Evolutionary conservation across 1,140 invertebrate genomes (phyloP).

Genomic region (Cydia fagiglandana): DNA sequence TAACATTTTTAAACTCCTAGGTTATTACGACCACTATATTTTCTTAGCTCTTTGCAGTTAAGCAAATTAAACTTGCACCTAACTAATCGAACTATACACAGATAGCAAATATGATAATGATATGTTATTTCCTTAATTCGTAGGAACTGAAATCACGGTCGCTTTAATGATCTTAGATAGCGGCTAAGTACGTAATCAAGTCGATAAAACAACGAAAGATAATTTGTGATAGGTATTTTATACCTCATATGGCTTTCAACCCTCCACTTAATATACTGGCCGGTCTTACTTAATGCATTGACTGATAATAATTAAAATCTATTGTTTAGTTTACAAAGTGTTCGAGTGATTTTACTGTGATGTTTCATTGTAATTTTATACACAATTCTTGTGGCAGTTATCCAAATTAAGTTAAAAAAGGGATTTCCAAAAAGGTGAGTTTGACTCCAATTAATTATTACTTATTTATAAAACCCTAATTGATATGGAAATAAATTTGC

Average conservation of each 20-base stretch:
- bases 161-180: constrained; percentile 46
- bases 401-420: neutral
- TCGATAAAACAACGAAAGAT: constrained; percentile 38
- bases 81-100: constrained; percentile 2
- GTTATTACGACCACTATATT: neutral
- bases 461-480: too few relatives aligned
- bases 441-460: too few relatives aligned
- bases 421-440: too few relatives aligned
- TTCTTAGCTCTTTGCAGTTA: neutral
- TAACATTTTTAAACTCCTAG: neutral
- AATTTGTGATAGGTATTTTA: neutral
- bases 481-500: too few relatives aligned
- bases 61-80: neutral
- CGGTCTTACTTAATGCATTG: neutral
- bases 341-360: neutral
- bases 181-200: constrained; percentile 50
- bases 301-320: neutral
- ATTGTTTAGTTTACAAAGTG: neutral
- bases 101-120: constrained; percentile 23
- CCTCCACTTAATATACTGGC: neutral
- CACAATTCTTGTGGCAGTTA: neutral
- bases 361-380: neutral
- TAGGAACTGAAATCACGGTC: constrained; percentile 52
- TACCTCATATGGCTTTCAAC: neutral
- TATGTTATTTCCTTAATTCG: constrained; percentile 24